Evolutionary conservation across 1,140 invertebrate species (phyloP), one percentile per base, ranked within the genome.

Genomic region (Drosophila ohnishii): DNA sequence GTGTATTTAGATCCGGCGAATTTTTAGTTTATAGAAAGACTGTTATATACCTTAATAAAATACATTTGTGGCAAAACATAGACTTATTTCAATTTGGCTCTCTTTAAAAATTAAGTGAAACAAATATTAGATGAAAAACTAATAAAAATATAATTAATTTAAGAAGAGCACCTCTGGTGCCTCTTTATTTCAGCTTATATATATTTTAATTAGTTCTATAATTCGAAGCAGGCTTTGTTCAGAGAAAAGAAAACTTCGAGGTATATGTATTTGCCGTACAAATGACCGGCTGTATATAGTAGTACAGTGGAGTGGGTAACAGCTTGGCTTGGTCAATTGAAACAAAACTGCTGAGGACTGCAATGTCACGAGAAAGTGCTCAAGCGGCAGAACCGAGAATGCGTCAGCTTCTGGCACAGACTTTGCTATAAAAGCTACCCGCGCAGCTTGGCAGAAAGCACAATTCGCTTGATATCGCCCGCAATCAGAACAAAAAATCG

Each of bases 351-450:
- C 83, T 87, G 75, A 67, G 79, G 72, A 87, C 40, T 87, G 83
- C 83, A 87, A 88, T 87, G 83, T 67, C 79, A 87, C 72, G 57
- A 62, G 62, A 87, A 87, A 76, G 60, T 80, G 83, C 83, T 70
- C 50, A 44, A 73, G 75, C 69, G 72, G 72, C 83, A 87, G 57
- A 83, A 83, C 65, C 35, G 55, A 53, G 13, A 35, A 82, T 83
- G 72, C 50, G 66, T 73, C 70, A 75, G 42, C 67, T 66, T 60
- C 25, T 59, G 50, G 44, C 53, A 37, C 47, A 61, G 30, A 51
- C 11, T 13, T 39, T 13, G 37, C 71, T 88, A 88, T 88, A 88
- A 83, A 88, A 87, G 76, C 64, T 19, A 59, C 30, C 62, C 45
- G 3, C 42, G 55, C 47, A 67, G 57, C 32, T 37, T 39, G 58